A percentile compares a stretch with the other conserved stretches of the same genome.
Evolutionary conservation across 2,113 vertebrate species (phyloP).

Genomic region (Callipepla squamata): DNA sequence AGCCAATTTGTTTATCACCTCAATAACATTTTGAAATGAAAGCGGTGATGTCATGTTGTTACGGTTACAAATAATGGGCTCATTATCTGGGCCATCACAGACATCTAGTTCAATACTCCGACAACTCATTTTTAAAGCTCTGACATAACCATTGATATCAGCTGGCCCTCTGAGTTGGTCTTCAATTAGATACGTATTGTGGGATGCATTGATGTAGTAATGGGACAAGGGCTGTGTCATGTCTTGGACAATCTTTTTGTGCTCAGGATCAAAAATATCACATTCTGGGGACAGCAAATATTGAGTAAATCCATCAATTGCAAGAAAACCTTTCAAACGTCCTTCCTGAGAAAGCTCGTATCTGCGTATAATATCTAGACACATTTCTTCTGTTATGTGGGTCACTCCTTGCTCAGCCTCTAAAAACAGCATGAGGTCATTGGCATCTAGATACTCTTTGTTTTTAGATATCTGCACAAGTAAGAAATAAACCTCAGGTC

Average conservation of each 20-base stretch:
- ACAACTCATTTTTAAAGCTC: constrained; percentile 90
- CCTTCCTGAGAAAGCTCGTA: constrained; percentile 92
- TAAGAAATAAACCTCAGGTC: constrained; percentile 96
- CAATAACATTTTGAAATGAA: constrained; percentile 87
- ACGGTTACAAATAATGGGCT: constrained; percentile 92
- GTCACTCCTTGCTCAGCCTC: constrained; percentile 95
- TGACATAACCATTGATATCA: constrained; percentile 90
- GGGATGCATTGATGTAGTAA: constrained; percentile 96
- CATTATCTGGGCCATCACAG: constrained; percentile 90
- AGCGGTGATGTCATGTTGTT: constrained; percentile 82
- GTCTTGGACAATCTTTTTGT: constrained; percentile 92
- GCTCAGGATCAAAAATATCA: constrained; percentile 94
- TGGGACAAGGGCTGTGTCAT: constrained; percentile 95
- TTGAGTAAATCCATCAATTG: constrained; percentile 93
- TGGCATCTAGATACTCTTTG: constrained; percentile 92
- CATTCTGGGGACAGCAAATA: constrained; percentile 95
- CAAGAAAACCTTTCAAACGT: constrained; percentile 87
- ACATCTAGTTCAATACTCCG: constrained; percentile 94
- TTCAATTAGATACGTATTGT: constrained; percentile 94
- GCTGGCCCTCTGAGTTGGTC: constrained; percentile 92
- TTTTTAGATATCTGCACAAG: constrained; percentile 98
- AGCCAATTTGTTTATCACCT: constrained; percentile 92
- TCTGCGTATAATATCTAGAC: constrained; percentile 90
- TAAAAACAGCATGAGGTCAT: constrained; percentile 94
- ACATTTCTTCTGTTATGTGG: constrained; percentile 90